phyloP scores from a whole-genome alignment of 2,888 invertebrate genomes.

The Tyria jacobaeae region DNA sequence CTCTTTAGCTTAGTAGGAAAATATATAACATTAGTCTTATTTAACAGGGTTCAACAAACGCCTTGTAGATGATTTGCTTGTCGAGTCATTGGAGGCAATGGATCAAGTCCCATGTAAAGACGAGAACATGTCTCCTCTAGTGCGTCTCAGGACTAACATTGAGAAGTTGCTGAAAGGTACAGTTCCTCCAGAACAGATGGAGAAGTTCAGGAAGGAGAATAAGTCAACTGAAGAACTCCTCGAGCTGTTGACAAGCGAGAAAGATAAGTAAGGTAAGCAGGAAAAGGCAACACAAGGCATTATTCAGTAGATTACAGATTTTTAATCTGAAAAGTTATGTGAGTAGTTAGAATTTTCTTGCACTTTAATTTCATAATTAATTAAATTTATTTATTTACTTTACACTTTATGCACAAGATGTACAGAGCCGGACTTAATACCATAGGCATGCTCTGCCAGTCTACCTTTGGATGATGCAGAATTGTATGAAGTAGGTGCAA shows the following conservation, averaged over 20 bases:
- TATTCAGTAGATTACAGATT: neutral
- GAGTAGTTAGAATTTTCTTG: no score
- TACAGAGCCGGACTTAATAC: no score
- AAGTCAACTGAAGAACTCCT: constrained; percentile 92
- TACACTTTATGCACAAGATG: no score
- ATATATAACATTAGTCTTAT: constrained; percentile 35
- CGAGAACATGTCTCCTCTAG: constrained; percentile 84
- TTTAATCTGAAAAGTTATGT: no score
- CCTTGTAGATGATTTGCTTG: constrained; percentile 93
- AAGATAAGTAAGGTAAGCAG: constrained; percentile 52
- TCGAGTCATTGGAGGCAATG: constrained; percentile 92
- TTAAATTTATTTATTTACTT: no score
- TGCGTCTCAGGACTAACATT: constrained; percentile 91
- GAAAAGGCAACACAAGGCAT: no score
- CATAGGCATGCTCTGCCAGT: no score
- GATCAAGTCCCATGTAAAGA: constrained; percentile 89
- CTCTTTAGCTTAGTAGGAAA: constrained; percentile 22
- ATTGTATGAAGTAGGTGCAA: no score
- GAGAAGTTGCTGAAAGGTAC: constrained; percentile 93
- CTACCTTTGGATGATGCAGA: no score
- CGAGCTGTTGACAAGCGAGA: constrained; percentile 89
- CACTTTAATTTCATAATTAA: no score
- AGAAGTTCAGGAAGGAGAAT: constrained; percentile 90
- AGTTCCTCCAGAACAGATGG: constrained; percentile 92
- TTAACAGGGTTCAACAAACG: constrained; percentile 87